Base-by-base conservation (phyloP, 2,888 invertebrate species). In the Sepioteuthis lessoniana region DNA sequence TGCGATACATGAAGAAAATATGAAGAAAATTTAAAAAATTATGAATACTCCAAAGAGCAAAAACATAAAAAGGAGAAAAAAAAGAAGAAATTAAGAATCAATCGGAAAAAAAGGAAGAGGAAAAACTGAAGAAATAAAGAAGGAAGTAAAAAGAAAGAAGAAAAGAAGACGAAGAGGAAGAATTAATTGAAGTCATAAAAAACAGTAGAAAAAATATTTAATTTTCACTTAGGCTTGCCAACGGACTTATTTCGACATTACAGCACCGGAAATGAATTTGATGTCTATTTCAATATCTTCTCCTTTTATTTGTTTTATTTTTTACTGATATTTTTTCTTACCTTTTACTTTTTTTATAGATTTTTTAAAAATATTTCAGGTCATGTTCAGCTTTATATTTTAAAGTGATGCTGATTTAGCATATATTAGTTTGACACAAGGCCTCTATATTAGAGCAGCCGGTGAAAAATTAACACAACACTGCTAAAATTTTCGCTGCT, bases 161-260 rank as follows among this genome's bases (percentile, higher is more conserved):
- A 60, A 31, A 60, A 60, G 31, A 28, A 60, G 31, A 60, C 0
- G 60, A 60, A 25, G 25, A 60, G 25, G 60, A 60, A 60, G 31
- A 60, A 31, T 2, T 8, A 60, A 8, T 10, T 7, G 60, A 31
- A 60, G 28, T 25, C 25, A 10, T 60, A 47, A 47, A 47, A 47
- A 31, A 13, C 16, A 16, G 19, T 16, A 35, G 13, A 76, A 76
- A 21, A 35, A n/a, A 13, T n/a, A 25, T 76, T n/a, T n/a, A 76
- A 76, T 76, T 76, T 76, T 76, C n/a, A 76, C 76, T 76, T 76
- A 35, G n/a, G 76, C 76, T 76, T 76, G 76, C 76, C n/a, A 76
- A 76, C 76, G 76, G 76, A 76, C 8, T 19, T 76, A 35, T 76
- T 35, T 76, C 76, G 16, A 76, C 76, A 76, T 76, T n/a, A 76